A percentile compares a stretch with the other conserved stretches of the same genome.
phyloP scores from a whole-genome alignment of 2,113 vertebrate species.

The Sebastes schlegelii region DNA sequence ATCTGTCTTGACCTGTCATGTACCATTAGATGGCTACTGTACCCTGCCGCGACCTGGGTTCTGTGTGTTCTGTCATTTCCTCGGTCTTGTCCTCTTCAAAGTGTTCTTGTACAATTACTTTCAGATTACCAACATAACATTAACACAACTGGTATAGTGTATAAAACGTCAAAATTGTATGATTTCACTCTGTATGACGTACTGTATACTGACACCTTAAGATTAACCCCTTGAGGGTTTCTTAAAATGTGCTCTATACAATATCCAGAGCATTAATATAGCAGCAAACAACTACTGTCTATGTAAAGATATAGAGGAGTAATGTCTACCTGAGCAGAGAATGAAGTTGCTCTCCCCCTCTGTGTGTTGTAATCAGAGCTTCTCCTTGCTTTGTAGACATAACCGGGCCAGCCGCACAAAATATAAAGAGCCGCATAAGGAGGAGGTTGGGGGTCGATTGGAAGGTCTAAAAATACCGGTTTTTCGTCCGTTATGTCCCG shows the following conservation, averaged over 20 bases:
- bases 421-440: no score
- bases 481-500: no score
- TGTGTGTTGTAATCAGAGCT: no score
- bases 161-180: neutral
- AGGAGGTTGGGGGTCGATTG: no score
- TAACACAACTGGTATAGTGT: neutral
- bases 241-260: neutral
- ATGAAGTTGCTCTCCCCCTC: no score
- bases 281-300: no score
- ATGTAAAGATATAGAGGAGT: no score
- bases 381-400: no score
- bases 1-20: slow-evolving; percentile 55
- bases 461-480: no score
- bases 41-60: neutral
- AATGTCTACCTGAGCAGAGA: no score
- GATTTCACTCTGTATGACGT: neutral
- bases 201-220: neutral
- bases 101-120: slow-evolving; percentile 22
- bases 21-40: slow-evolving; percentile 33
- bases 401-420: no score
- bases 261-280: no score
- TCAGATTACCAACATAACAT: neutral
- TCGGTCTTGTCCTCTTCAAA: slow-evolving; percentile 8
- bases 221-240: neutral
- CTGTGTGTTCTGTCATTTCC: slow-evolving; percentile 24